Evolutionary conservation across 2,888 invertebrate genomes (phyloP).

Genomic region (Volucella inanis): DNA sequence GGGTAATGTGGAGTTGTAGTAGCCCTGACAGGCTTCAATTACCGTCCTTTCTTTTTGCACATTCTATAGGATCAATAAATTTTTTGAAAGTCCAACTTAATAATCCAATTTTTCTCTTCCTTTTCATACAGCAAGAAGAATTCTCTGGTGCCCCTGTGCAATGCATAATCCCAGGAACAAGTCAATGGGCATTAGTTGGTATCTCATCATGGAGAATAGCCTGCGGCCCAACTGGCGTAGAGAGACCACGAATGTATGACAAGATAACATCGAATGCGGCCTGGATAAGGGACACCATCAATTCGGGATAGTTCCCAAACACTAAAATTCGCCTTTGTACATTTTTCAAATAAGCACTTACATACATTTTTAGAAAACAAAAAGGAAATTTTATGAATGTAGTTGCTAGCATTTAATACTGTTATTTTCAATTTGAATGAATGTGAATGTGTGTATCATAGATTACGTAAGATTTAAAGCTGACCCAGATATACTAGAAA

Average conservation of each 20-base stretch:
- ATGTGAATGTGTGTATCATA: constrained; percentile 28
- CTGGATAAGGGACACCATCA: constrained; percentile 92
- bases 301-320: constrained; percentile 79
- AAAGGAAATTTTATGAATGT: too few species aligned
- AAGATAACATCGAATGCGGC: constrained; percentile 91
- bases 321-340: constrained; percentile 47
- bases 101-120: neutral
- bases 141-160: constrained; percentile 94
- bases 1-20: too few species aligned
- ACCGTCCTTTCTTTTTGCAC: too few species aligned
- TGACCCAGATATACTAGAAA: constrained; percentile 22
- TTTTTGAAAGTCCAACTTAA: neutral
- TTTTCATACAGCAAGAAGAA: constrained; percentile 89
- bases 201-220: constrained; percentile 94
- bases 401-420: constrained; percentile 48
- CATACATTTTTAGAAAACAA: constrained; percentile 13
- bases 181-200: constrained; percentile 91
- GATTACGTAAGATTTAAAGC: constrained; percentile 19
- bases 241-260: constrained; percentile 92
- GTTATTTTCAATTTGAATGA: constrained; percentile 73
- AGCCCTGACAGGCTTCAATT: too few species aligned
- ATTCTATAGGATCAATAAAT: too few species aligned
- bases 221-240: constrained; percentile 90
- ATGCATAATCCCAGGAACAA: constrained; percentile 88
- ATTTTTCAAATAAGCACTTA: constrained; percentile 73